phyloP scores from a whole-genome alignment of 2,888 invertebrate genomes.

The Podotricha telesiphe region DNA sequence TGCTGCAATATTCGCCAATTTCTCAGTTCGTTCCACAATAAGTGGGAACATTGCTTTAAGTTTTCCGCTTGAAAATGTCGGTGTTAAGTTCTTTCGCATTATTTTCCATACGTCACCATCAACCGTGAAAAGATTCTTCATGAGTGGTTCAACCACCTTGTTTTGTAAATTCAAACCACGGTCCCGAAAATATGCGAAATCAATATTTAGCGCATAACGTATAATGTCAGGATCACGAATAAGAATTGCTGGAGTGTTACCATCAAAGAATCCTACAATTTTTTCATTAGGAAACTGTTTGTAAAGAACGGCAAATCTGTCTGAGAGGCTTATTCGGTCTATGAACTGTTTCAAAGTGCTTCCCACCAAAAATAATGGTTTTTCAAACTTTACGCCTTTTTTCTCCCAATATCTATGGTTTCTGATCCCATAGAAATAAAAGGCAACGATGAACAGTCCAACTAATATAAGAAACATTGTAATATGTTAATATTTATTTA shows the following conservation, averaged over 20 bases:
- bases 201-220: conserved; percentile 50
- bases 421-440: conserved; percentile 40
- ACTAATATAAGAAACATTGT: conserved; percentile 33
- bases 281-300: conserved; percentile 51
- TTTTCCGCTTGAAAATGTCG: conserved; percentile 54
- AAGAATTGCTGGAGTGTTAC: conserved; percentile 47
- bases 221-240: conserved; percentile 54
- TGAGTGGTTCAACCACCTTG: conserved; percentile 49
- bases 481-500: no score
- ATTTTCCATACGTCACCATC: conserved; percentile 58
- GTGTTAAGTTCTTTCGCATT: conserved; percentile 54
- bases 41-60: conserved; percentile 57
- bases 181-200: conserved; percentile 51
- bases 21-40: conserved; percentile 51
- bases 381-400: conserved; percentile 37
- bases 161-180: conserved; percentile 50
- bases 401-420: conserved; percentile 41
- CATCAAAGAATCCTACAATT: conserved; percentile 53
- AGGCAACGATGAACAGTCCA: conserved; percentile 24
- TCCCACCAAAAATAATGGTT: conserved; percentile 38
- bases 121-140: conserved; percentile 52
- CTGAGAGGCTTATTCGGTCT: conserved; percentile 41
- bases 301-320: conserved; percentile 47
- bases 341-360: conserved; percentile 36
- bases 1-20: conserved; percentile 48